A percentile compares a stretch with the other conserved stretches of the same genome.
Conservation (phyloP, 2,888 invertebrate genomes). For the Ophioninae sp. region DNA sequence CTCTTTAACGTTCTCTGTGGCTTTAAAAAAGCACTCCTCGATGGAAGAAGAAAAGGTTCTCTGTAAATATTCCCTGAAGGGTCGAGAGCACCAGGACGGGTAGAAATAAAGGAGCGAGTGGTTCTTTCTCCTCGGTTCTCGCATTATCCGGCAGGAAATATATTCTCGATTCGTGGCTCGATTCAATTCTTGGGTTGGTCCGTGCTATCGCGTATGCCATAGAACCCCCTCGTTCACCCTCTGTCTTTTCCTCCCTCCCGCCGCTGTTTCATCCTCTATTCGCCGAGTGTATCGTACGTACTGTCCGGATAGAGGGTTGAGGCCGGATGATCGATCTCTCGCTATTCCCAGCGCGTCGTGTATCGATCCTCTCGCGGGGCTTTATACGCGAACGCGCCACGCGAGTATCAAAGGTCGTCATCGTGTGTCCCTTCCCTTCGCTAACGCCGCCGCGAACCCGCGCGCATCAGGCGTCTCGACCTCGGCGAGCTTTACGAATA, state of each 20-base stretch:
- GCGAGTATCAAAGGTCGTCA: conserved; percentile 42
- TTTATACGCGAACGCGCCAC: conserved; percentile 13
- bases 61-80: conserved; percentile 10
- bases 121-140: conserved; percentile 66
- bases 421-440: conserved; percentile 16
- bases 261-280: conserved; percentile 28
- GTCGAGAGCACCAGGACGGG: conserved; percentile 1
- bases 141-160: conserved; percentile 52
- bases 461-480: conserved; percentile 40
- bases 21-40: background rate
- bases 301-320: conserved; percentile 32
- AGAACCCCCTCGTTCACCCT: conserved; percentile 16
- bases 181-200: conserved; percentile 59
- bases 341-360: conserved; percentile 64
- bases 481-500: conserved; percentile 20
- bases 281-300: conserved; percentile 3
- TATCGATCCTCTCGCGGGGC: conserved; percentile 45
- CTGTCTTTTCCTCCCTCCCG: conserved; percentile 17
- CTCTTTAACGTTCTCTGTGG: background rate
- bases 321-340: conserved; percentile 63
- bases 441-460: background rate
- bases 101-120: conserved; percentile 5
- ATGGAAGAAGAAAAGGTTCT: background rate
- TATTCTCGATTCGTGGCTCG: conserved; percentile 50
- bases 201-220: conserved; percentile 6